phyloP scores from a whole-genome alignment of 1,140 invertebrate genomes.

The Tetramorium simillimum region DNA sequence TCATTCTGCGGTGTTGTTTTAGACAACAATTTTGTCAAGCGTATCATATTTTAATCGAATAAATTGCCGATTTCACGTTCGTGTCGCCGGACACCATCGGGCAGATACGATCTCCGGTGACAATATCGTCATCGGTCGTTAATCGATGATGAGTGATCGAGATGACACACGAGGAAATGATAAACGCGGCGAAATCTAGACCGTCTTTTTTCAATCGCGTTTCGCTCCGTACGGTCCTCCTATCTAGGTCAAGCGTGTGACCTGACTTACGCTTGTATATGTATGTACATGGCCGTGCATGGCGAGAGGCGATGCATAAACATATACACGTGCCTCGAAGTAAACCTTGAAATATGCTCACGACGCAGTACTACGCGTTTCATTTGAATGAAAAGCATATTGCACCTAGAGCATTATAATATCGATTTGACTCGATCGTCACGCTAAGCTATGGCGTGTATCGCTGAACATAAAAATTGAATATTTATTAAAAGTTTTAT shows the following conservation, averaged over 20 bases:
- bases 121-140: not conserved
- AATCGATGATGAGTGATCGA: not conserved
- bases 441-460: not conserved
- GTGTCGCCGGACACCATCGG: not conserved
- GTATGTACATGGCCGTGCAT: constrained; percentile 38
- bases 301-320: constrained; percentile 36
- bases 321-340: constrained; percentile 12
- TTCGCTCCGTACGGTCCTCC: constrained; percentile 51
- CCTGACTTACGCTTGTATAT: constrained; percentile 61
- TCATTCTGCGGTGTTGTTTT: not conserved
- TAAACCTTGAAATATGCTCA: not conserved
- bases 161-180: constrained; percentile 46
- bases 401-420: not conserved
- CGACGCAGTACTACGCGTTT: constrained; percentile 11
- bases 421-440: not conserved
- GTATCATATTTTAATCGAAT: not conserved
- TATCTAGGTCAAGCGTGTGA: constrained; percentile 74
- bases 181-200: constrained; percentile 53
- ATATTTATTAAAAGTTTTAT: not conserved
- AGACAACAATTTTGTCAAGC: not conserved
- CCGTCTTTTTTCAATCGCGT: constrained; percentile 61
- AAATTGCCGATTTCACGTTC: not conserved
- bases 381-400: constrained; percentile 1
- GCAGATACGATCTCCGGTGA: not conserved
- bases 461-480: not conserved